Evolutionary conservation across 2,888 invertebrate species (phyloP).

Genomic region (Argyresthia goedartella): DNA sequence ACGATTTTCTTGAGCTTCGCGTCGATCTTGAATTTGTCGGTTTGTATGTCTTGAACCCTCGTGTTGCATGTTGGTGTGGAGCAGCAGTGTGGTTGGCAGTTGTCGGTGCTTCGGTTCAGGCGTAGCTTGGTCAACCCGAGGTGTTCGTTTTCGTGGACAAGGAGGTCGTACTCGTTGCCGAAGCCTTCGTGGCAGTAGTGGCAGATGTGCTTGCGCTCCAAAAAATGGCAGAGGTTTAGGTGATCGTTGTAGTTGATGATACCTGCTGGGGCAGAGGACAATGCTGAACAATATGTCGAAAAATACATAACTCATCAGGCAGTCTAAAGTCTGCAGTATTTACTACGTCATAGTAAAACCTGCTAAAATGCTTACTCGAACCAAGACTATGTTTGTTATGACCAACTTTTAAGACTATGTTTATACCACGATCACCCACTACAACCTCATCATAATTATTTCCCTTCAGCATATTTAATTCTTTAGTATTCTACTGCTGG

Average conservation of each 20-base stretch:
- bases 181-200: conserved; percentile 61
- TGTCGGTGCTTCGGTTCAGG: conserved; percentile 11
- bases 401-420: too few species aligned
- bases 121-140: conserved; percentile 38
- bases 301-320: too few species aligned
- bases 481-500: too few species aligned
- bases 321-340: too few species aligned
- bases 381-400: too few species aligned
- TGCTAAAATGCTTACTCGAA: too few species aligned
- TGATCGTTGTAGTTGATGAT: conserved; percentile 63
- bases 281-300: too few species aligned
- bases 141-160: conserved; percentile 47
- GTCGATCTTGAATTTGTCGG: conserved; percentile 15
- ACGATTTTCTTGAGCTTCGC: conserved; percentile 57
- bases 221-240: conserved; percentile 48
- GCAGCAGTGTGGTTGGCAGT: conserved; percentile 6
- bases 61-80: not conserved
- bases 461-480: too few species aligned
- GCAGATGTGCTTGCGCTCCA: conserved; percentile 36
- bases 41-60: conserved; percentile 17
- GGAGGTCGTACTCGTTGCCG: conserved; percentile 33
- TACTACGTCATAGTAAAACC: too few species aligned
- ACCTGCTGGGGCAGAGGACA: conserved; percentile 22
- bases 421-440: too few species aligned
- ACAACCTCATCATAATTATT: too few species aligned